phyloP scores from a whole-genome alignment of 2,888 invertebrate species.

The Arctia plantaginis region DNA sequence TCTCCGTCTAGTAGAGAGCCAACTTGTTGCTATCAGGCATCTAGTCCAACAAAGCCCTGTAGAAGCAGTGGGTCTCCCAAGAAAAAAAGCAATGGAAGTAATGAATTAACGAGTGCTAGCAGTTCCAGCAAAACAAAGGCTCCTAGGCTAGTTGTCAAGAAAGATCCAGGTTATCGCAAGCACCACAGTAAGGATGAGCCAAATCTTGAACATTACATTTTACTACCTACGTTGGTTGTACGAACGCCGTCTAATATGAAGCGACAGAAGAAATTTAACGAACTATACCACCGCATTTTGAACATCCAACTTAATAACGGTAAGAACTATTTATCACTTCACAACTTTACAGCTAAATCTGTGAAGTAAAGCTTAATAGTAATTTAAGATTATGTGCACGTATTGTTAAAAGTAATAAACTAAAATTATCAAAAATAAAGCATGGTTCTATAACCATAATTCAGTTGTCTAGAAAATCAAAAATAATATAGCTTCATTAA shows the following conservation, averaged over 20 bases:
- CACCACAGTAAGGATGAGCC: conserved; percentile 64
- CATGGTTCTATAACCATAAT: no score
- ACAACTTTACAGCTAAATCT: background rate
- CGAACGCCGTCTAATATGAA: conserved; percentile 80
- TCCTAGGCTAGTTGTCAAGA: conserved; percentile 74
- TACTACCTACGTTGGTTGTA: conserved; percentile 78
- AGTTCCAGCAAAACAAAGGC: conserved; percentile 63
- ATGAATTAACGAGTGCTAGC: conserved; percentile 64
- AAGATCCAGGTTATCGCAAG: conserved; percentile 68
- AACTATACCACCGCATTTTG: conserved; percentile 78
- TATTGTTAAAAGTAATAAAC: no score
- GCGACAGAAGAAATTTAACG: conserved; percentile 80
- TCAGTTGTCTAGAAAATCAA: no score
- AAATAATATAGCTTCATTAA: no score
- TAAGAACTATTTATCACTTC: conserved; percentile 37
- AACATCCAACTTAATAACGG: conserved; percentile 71
- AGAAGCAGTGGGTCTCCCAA: conserved; percentile 33
- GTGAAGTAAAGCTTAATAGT: background rate
- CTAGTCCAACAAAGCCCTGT: conserved; percentile 56
- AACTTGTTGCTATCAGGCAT: conserved; percentile 74
- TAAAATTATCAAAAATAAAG: no score
- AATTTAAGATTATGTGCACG: background rate
- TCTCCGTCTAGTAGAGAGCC: conserved; percentile 62
- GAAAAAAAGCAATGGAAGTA: conserved; percentile 33
- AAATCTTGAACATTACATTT: conserved; percentile 77